Evolutionary conservation across 2,888 invertebrate species (phyloP).

Genomic region (Tortrix viridana): DNA sequence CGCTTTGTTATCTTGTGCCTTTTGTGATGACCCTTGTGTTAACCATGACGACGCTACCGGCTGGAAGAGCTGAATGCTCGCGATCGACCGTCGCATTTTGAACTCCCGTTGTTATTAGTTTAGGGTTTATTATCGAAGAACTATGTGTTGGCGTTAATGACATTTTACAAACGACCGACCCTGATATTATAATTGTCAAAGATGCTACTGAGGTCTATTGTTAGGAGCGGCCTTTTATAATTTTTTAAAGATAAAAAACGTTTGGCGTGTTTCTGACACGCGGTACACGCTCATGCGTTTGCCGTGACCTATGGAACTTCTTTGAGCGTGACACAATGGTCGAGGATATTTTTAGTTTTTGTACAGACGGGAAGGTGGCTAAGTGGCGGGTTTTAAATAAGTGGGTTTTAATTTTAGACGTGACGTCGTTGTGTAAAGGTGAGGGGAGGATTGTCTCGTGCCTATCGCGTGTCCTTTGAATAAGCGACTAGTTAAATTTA

Average conservation of each 20-base stretch:
- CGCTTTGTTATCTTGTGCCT: slow-evolving; percentile 81
- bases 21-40: slow-evolving; percentile 84
- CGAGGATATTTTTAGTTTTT: slow-evolving; percentile 82
- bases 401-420: slow-evolving; percentile 82
- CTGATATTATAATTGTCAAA: slow-evolving; percentile 84
- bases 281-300: slow-evolving; percentile 73
- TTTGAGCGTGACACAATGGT: slow-evolving; percentile 81
- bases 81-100: slow-evolving; percentile 53
- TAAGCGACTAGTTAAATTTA: slow-evolving; percentile 60
- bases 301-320: slow-evolving; percentile 83
- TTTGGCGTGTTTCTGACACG: slow-evolving; percentile 84
- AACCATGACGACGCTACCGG: slow-evolving; percentile 60
- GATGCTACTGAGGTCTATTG: slow-evolving; percentile 82
- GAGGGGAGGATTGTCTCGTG: slow-evolving; percentile 79
- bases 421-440: slow-evolving; percentile 74
- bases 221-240: slow-evolving; percentile 79
- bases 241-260: slow-evolving; percentile 83
- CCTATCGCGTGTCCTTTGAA: slow-evolving; percentile 73
- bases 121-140: slow-evolving; percentile 62
- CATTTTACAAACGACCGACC: slow-evolving; percentile 53
- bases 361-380: slow-evolving; percentile 79
- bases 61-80: slow-evolving; percentile 56
- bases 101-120: slow-evolving; percentile 52
- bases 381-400: slow-evolving; percentile 82
- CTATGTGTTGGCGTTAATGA: slow-evolving; percentile 54